Evolutionary conservation across 1,140 invertebrate species (phyloP), one percentile per base, ranked within the genome.

Genomic region (Agraylea sexmaculata): DNA sequence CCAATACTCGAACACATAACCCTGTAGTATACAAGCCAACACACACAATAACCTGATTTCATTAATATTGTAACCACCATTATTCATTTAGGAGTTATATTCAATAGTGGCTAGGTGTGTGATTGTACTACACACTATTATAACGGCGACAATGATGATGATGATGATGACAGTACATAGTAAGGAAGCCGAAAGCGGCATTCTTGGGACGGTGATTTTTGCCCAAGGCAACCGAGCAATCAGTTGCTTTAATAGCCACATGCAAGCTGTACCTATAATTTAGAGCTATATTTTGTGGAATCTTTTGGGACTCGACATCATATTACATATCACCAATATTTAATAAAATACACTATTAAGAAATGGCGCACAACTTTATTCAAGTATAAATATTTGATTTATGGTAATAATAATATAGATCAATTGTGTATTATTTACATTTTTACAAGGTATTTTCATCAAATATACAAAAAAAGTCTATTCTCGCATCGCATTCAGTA

Each of bases 281-380:
- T 49, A 30, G 29, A 43, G 46, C 39, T 39, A 49, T 49, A 49
- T 49, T 49, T 49, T 45, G 11, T 29, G 28, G n/a, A 11, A 17
- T 6, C 19, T 3, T 32, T 15, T 32, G n/a, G n/a, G n/a, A n/a
- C 33, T 11, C 33, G 33, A 35, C 13, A 12, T 8, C 3, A 12
- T 34, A 11, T 34, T 34, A 19, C 21, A 18, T 34, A 6, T 7
- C n/a, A 11, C 2, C n/a, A 12, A 20, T n/a, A 37, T 13, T n/a
- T n/a, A 12, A 40, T 21, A 40, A 20, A 16, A 17, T 37, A 41
- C 25, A 22, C 23, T 32, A 35, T 47, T 45, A 37, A 43, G 21
- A 49, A 45, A 39, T 49, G 45, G 46, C 46, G 46, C 46, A 49
- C 46, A 49, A 49, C 46, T 49, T 49, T 45, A 44, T 42, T 49